Conservation (phyloP, 1,140 invertebrate genomes). For the Bombus confusus region DNA sequence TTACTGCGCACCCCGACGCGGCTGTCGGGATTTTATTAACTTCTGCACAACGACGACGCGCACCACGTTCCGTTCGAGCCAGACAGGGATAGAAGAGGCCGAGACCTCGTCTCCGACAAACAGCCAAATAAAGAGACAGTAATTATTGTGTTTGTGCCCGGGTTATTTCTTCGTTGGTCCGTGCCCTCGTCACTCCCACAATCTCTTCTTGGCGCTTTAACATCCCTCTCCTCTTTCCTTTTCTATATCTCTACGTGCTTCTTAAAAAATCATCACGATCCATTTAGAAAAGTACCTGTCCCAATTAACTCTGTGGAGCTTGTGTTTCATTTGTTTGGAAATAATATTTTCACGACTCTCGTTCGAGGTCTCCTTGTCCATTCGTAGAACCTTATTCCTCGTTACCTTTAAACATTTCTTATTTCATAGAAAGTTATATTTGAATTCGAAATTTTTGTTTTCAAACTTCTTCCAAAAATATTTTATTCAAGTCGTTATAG, state of each 20-base stretch:
- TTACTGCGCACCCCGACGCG: constrained; percentile 68
- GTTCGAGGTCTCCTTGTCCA: not conserved
- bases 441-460: not conserved
- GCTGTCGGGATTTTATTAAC: constrained; percentile 82
- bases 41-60: constrained; percentile 77
- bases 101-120: constrained; percentile 74
- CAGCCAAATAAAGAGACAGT: constrained; percentile 81
- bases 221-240: not conserved
- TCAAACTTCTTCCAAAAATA: not conserved
- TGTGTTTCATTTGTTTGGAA: not conserved
- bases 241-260: not conserved
- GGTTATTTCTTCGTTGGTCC: constrained; percentile 73
- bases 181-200: constrained; percentile 48
- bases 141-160: constrained; percentile 80
- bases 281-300: constrained; percentile 30
- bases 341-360: not conserved
- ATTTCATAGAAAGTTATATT: not conserved
- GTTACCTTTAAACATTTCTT: not conserved
- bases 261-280: constrained; percentile 51
- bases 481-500: too few species aligned
- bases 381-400: too few species aligned
- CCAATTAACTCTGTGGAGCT: constrained; percentile 22
- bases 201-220: constrained; percentile 29
- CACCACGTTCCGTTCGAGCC: constrained; percentile 60
- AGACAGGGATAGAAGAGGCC: constrained; percentile 61